These are phyloP conservation scores for Trachelus stipa DNA, from an alignment of 2,888 invertebrate genomes.

Conservation along the genomic window DNA sequence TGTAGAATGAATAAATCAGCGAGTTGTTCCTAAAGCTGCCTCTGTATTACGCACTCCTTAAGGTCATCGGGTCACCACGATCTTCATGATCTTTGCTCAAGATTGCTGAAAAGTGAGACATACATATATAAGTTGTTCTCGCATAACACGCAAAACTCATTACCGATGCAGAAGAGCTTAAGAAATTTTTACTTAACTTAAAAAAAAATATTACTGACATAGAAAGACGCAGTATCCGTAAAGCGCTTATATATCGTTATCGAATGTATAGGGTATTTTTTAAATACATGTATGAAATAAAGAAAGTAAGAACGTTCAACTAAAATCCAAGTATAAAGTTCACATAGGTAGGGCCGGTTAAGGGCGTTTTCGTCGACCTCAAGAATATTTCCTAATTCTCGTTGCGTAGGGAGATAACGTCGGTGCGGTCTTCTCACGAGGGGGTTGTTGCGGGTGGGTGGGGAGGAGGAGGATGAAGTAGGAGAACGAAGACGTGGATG, in stretches of 20 bases:
- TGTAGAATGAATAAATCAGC: conserved; percentile 51
- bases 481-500: conserved; percentile 17
- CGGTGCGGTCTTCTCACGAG: conserved; percentile 19
- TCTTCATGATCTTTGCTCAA: not conserved
- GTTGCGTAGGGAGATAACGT: conserved; percentile 59
- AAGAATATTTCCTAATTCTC: conserved; percentile 58
- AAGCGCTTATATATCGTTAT: not conserved
- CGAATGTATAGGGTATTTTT: not conserved
- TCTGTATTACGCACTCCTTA: conserved; percentile 39
- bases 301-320: not conserved
- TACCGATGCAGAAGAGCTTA: not conserved
- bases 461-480: conserved; percentile 8
- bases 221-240: not conserved
- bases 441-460: not conserved
- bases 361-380: conserved; percentile 20
- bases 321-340: not conserved
- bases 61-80: conserved; percentile 24
- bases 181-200: not conserved
- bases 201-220: not conserved
- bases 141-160: not conserved
- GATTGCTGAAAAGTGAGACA: not conserved
- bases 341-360: not conserved
- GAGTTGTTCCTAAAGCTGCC: conserved; percentile 38
- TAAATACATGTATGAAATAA: not conserved
- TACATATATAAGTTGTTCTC: not conserved